Conservation (phyloP, 2,888 invertebrate genomes). For the Prosapia bicincta region DNA sequence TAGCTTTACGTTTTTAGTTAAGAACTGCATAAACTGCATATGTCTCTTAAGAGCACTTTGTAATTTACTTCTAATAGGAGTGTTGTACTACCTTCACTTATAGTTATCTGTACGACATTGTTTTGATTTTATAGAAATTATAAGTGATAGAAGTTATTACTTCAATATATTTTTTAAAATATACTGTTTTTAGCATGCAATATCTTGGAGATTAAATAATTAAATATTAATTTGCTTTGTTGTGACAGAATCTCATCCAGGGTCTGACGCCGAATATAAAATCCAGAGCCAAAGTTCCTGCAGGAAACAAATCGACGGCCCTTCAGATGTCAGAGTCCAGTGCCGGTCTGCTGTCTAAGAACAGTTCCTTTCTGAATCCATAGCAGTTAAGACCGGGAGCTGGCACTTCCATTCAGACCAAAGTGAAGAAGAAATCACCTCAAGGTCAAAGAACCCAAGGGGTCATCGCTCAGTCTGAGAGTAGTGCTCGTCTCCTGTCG, state of each 20-base stretch:
- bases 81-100: too few relatives aligned
- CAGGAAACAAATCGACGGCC: conserved; percentile 47
- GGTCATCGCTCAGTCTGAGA: conserved; percentile 20
- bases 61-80: too few relatives aligned
- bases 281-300: conserved; percentile 46
- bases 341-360: conserved; percentile 47
- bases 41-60: too few relatives aligned
- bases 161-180: too few relatives aligned
- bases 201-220: too few relatives aligned
- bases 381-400: conserved; percentile 25
- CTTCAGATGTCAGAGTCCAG: conserved; percentile 53
- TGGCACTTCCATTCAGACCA: not conserved
- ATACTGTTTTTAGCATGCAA: too few relatives aligned
- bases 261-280: conserved; percentile 52
- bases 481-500: conserved; percentile 26
- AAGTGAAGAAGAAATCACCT: conserved; percentile 14
- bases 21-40: too few relatives aligned
- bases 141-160: too few relatives aligned
- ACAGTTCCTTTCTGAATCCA: conserved; percentile 46
- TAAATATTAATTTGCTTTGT: too few relatives aligned
- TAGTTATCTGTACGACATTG: too few relatives aligned
- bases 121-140: too few relatives aligned
- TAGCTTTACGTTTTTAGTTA: too few relatives aligned
- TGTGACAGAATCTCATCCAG: conserved; percentile 49
- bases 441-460: not conserved